Evolutionary conservation across 2,113 vertebrate species (phyloP).

Genomic region (Tonatia bakeri): DNA sequence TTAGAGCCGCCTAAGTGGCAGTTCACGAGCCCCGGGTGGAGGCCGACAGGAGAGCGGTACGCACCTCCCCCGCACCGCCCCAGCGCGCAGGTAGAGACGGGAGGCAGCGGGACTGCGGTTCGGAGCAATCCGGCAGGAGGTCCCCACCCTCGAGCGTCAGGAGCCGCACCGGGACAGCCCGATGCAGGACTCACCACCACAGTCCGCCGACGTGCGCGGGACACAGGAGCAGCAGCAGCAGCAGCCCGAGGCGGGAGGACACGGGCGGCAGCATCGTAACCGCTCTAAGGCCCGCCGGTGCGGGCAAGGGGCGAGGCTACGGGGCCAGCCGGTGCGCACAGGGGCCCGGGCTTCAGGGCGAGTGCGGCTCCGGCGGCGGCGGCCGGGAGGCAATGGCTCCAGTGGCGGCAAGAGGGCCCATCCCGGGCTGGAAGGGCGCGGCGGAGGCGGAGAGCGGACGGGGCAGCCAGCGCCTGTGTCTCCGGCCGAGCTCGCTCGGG

Average conservation of each 20-base stretch:
- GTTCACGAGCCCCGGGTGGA: not conserved
- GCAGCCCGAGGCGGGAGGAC: conserved; percentile 59
- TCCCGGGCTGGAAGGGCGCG: conserved; percentile 67
- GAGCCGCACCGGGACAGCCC: not conserved
- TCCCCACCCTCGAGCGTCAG: not conserved
- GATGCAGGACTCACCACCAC: conserved; percentile 70
- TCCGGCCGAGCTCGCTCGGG: conserved; percentile 68
- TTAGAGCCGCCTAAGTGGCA: not conserved
- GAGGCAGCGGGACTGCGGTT: not conserved
- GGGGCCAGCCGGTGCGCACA: not conserved
- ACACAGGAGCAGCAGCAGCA: conserved; percentile 69
- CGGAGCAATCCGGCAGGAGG: not conserved
- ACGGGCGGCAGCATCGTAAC: conserved; percentile 61
- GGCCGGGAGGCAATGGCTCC: conserved; percentile 38
- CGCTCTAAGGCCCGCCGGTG: not conserved
- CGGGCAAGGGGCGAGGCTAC: not conserved
- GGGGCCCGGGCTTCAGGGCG: conserved; percentile 36
- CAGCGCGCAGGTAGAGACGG: not conserved
- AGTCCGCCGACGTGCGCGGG: conserved; percentile 74
- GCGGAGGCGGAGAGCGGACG: conserved; percentile 70
- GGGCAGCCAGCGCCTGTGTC: conserved; percentile 71
- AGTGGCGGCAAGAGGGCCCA: conserved; percentile 50
- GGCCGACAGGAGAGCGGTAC: not conserved
- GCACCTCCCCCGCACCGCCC: not conserved
- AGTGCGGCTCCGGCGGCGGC: not conserved